Base-by-base conservation (phyloP, 2,888 invertebrate genomes). In the Heliothis peltigera region DNA sequence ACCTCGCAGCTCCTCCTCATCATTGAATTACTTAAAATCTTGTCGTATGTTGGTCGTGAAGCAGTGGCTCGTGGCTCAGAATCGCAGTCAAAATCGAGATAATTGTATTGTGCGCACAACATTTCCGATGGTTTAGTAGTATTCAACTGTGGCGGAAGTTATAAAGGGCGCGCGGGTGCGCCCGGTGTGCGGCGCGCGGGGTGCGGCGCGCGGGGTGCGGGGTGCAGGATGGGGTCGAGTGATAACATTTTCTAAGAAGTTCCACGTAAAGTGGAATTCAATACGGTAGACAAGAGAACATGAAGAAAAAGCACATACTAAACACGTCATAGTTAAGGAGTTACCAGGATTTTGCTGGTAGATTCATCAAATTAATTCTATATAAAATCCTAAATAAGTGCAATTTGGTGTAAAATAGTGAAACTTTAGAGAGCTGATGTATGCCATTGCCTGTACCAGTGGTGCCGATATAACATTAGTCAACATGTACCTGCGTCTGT, bases 71-170 rank as follows among this genome's bases (percentile, higher is more conserved):
- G n/a, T 17, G 42, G 28, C 35, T 39, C 28, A 52, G 52, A 25
- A 69, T 48, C 47, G 32, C 10, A 18, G 54, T n/a, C 18, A 22
- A 65, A 22, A 66, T 35, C 18, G 22, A 65, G 28, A 66, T 35
- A 52, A 70, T 55, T 52, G 28, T 70, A 28, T 43, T 42, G 54
- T 49, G 35, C 46, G 42, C 53, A 58, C 57, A 53, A 58, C 44
- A 63, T 28, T 59, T 77, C 65, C 74, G 51, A 52, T 48, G 39
- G 21, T 56, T 32, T 75, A 61, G 66, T 59, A 46, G 51, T 51
- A 60, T 52, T 59, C 74, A 55, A 51, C 62, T 66, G 44, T 28
- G 51, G 44, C 75, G 78, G 75, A 76, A 70, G 70, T 77, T 49
- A 48, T 63, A 63, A 70, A 70, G 47, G 66, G 57, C 48, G 39